A percentile compares a stretch with the other conserved stretches of the same genome.
Conservation (phyloP, 1,140 invertebrate species). For the Lucilia sericata region DNA sequence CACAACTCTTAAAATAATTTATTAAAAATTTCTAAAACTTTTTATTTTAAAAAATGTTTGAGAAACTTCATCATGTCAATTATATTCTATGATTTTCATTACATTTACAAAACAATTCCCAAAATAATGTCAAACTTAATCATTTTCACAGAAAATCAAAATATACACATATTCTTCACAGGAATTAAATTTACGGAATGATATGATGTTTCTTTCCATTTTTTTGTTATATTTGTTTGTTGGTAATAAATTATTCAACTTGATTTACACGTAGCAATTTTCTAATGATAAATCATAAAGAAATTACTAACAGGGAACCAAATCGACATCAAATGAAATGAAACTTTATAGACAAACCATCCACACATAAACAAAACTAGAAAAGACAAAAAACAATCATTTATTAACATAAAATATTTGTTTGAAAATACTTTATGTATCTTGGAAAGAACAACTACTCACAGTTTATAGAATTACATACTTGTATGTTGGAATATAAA, state of each 20-base stretch:
- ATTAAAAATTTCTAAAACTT: too few relatives aligned
- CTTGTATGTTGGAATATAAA: too few relatives aligned
- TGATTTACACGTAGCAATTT: conserved; percentile 20
- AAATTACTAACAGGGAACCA: background rate
- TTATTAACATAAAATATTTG: background rate
- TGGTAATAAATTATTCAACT: conserved; percentile 10
- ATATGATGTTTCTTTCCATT: background rate
- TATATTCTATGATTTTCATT: background rate
- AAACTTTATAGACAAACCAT: background rate
- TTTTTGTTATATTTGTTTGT: background rate
- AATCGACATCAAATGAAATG: background rate
- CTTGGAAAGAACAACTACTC: too few relatives aligned
- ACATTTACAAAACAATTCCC: conserved; percentile 13
- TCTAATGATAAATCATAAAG: background rate
- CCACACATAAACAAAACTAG: background rate
- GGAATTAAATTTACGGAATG: background rate
- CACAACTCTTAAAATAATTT: too few relatives aligned
- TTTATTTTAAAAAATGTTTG: background rate
- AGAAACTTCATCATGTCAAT: conserved; percentile 16
- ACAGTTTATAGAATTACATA: too few relatives aligned
- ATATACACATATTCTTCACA: background rate
- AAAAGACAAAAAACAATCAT: background rate
- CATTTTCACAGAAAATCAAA: background rate
- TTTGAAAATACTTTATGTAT: background rate
- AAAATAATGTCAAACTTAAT: conserved; percentile 1